phyloP scores from a whole-genome alignment of 2,797 vertebrate genomes.

The Trachurus trachurus region DNA sequence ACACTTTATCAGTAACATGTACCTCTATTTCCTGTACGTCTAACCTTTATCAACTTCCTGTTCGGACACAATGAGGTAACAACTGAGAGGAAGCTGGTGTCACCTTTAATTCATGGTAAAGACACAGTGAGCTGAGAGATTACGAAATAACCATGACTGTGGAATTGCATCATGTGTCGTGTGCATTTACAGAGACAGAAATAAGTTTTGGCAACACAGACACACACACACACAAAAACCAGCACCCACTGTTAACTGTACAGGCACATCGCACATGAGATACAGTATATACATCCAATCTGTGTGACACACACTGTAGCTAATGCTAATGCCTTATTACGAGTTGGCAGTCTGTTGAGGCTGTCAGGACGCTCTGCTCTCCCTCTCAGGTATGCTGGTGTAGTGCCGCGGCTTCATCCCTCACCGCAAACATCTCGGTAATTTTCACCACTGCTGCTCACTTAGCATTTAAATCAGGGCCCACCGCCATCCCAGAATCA shows the following conservation, averaged over 20 bases:
- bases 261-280: not conserved
- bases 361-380: not conserved
- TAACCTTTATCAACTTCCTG: conserved; percentile 6
- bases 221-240: too few species aligned
- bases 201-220: conserved; percentile 13
- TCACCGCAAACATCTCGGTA: conserved; percentile 12
- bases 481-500: not conserved
- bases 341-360: not conserved
- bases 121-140: not conserved
- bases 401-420: not conserved
- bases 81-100: not conserved
- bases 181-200: not conserved
- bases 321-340: not conserved
- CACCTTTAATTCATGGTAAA: not conserved
- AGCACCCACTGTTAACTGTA: not conserved
- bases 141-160: not conserved
- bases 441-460: conserved; percentile 19
- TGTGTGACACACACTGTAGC: not conserved
- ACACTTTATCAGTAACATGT: conserved; percentile 19
- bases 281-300: not conserved
- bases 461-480: conserved; percentile 19
- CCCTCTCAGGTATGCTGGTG: not conserved
- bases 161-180: not conserved
- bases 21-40: not conserved
- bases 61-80: not conserved